Conservation (phyloP, 2,888 invertebrate genomes). For the Drosophila multiciliata region DNA sequence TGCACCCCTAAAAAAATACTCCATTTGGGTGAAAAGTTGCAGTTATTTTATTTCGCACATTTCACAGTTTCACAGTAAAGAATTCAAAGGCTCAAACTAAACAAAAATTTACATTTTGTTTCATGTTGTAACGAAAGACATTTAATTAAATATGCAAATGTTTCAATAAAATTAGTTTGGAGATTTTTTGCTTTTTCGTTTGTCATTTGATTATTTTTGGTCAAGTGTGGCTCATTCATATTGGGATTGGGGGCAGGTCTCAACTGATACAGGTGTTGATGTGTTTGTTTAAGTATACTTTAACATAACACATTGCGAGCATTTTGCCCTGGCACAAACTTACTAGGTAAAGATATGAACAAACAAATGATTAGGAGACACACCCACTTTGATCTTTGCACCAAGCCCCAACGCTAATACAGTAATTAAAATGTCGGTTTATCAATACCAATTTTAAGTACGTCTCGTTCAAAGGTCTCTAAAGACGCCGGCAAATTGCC, state of each 20-base stretch:
- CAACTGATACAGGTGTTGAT: conserved; percentile 16
- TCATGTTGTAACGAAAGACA: too few relatives aligned
- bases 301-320: neutral
- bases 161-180: neutral
- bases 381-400: conserved; percentile 71
- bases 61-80: neutral
- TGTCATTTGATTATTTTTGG: conserved; percentile 2
- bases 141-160: too few relatives aligned
- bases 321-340: neutral
- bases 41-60: neutral
- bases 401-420: conserved; percentile 23
- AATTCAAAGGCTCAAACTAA: neutral
- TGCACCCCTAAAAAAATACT: neutral
- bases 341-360: conserved; percentile 16
- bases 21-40: neutral
- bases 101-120: neutral
- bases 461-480: conserved; percentile 36
- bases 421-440: conserved; percentile 46
- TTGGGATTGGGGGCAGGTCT: conserved; percentile 48
- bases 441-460: conserved; percentile 50
- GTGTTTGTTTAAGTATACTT: neutral
- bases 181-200: neutral
- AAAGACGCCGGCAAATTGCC: conserved; percentile 18
- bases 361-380: conserved; percentile 36
- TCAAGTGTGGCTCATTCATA: conserved; percentile 7